These are phyloP conservation scores for Eubasilissa splendida DNA, from an alignment of 2,888 invertebrate species.

Conservation along the genomic window DNA sequence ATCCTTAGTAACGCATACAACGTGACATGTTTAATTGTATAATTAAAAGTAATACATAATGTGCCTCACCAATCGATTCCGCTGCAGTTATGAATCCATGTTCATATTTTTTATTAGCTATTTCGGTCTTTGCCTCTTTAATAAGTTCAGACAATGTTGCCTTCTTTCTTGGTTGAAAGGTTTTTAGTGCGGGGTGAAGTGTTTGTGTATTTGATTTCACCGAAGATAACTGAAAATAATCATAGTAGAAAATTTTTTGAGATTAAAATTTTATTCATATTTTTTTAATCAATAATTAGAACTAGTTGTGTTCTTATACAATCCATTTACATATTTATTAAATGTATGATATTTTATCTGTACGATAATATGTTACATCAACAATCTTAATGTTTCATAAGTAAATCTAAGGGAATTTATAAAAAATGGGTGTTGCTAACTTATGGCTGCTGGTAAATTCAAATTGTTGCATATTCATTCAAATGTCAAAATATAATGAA, in stretches of 20 bases:
- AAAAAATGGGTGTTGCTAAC: too few species aligned
- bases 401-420: too few species aligned
- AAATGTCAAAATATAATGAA: too few species aligned
- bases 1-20: too few species aligned
- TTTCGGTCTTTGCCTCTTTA: conserved; percentile 70
- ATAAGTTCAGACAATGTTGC: conserved; percentile 69
- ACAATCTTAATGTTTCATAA: too few species aligned
- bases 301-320: neutral
- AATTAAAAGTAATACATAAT: too few species aligned
- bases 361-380: too few species aligned
- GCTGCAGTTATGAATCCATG: conserved; percentile 67
- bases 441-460: too few species aligned
- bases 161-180: conserved; percentile 72
- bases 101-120: conserved; percentile 59
- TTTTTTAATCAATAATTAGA: neutral
- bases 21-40: too few species aligned
- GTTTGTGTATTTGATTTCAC: conserved; percentile 73
- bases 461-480: too few species aligned
- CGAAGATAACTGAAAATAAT: conserved; percentile 72
- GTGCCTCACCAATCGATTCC: conserved; percentile 63
- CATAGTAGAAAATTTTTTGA: conserved; percentile 23
- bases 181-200: conserved; percentile 72
- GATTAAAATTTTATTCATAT: neutral
- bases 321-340: too few species aligned
- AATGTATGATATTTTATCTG: too few species aligned